Percentiles rank a stretch among this genome's conserved stretches.
These are phyloP conservation scores for Peromyscus nudipes DNA, from an alignment of 2,797 vertebrate genomes.

Conservation along the genomic window DNA sequence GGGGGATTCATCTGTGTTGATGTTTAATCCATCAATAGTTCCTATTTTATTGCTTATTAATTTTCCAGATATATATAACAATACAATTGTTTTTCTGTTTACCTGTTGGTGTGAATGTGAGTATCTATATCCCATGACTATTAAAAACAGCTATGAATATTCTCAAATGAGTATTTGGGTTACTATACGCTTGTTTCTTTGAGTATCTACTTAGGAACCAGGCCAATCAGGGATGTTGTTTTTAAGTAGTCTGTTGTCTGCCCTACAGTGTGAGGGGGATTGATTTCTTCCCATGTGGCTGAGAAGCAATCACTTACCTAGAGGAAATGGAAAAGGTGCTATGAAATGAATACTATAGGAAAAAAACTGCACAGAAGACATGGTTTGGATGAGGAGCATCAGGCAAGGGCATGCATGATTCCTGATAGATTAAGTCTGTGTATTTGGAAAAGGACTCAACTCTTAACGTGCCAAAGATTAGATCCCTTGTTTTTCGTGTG, in stretches of 20 bases:
- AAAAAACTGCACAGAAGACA: neutral
- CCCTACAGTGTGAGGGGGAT: neutral
- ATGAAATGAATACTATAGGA: neutral
- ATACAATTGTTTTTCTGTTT: neutral
- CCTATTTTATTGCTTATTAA: neutral
- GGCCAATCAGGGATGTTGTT: neutral
- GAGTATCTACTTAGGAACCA: neutral
- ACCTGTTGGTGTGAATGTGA: neutral
- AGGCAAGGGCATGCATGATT: neutral
- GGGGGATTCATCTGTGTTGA: neutral
- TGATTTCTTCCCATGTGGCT: neutral
- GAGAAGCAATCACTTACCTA: neutral
- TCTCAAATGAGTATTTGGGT: neutral
- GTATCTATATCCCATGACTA: neutral
- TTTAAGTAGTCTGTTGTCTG: neutral
- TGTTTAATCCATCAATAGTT: neutral
- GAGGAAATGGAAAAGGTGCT: neutral
- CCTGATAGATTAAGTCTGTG: neutral
- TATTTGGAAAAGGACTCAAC: neutral
- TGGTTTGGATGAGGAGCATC: neutral
- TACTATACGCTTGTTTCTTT: neutral
- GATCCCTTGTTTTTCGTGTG: neutral
- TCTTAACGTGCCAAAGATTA: neutral
- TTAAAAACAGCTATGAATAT: constrained; percentile 6
- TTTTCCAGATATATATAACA: constrained; percentile 1